Evolutionary conservation across 2,797 vertebrate species (phyloP).

Genomic region (Craterocephalus amniculus): DNA sequence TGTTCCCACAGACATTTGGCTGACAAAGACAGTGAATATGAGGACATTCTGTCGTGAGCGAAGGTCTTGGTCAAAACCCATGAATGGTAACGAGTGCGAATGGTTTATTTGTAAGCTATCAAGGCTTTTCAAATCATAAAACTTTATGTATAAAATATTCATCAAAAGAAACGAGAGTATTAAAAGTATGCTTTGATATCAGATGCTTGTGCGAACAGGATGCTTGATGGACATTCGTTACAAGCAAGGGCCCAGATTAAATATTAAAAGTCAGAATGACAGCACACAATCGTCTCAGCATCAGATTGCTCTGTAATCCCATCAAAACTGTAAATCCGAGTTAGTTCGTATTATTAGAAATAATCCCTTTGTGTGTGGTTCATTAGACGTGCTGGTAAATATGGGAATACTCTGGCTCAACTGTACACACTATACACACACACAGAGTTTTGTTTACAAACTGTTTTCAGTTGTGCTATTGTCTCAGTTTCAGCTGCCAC

Average conservation of each 20-base stretch:
- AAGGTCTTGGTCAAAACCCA: slow-evolving; percentile 25
- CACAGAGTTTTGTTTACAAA: slow-evolving; percentile 23
- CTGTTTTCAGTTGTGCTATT: slow-evolving; percentile 57
- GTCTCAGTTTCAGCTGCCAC: slow-evolving; percentile 61
- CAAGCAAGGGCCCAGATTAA: slow-evolving; percentile 19
- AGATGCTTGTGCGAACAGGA: slow-evolving; percentile 19
- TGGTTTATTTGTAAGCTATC: slow-evolving; percentile 10
- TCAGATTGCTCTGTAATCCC: slow-evolving; percentile 74
- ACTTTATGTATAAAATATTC: slow-evolving; percentile 3
- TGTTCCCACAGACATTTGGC: slow-evolving; percentile 65
- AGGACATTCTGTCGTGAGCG: slow-evolving; percentile 50
- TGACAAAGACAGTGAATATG: slow-evolving; percentile 49
- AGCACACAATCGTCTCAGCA: slow-evolving; percentile 58
- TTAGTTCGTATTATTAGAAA: slow-evolving; percentile 70
- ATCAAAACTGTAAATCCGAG: slow-evolving; percentile 71
- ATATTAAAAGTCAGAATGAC: slow-evolving; percentile 61
- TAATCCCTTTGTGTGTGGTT: slow-evolving; percentile 70
- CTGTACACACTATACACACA: background rate
- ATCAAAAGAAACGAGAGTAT: background rate
- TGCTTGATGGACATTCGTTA: slow-evolving; percentile 10
- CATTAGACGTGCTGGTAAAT: slow-evolving; percentile 45
- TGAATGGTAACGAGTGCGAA: slow-evolving; percentile 14
- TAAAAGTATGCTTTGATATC: slow-evolving; percentile 1
- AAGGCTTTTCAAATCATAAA: background rate
- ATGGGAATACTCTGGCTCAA: slow-evolving; percentile 6